Percentiles rank a stretch among this genome's conserved stretches.
Evolutionary conservation across 2,113 vertebrate genomes (phyloP).

Genomic region (Glaucidium brasilianum): DNA sequence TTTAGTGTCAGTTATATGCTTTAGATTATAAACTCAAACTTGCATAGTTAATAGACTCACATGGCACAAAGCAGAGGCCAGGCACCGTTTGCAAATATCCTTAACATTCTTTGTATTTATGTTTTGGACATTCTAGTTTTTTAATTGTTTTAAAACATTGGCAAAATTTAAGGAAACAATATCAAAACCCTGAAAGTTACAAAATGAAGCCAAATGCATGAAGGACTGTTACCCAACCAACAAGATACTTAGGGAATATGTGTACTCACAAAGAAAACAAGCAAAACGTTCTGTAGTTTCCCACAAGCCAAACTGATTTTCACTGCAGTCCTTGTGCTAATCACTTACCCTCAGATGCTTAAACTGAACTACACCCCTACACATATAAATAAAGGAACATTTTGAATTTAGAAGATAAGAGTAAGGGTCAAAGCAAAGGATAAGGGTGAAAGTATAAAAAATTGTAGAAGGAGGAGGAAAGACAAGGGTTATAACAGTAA

Average conservation of each 20-base stretch:
- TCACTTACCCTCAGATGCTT: background rate
- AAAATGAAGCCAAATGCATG: background rate
- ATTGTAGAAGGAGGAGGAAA: background rate
- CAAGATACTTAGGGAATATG: background rate
- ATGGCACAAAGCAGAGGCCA: background rate
- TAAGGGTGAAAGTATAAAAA: background rate
- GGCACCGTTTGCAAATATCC: background rate
- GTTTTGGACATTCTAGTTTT: background rate
- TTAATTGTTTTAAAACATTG: conserved; percentile 4
- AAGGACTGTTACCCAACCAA: background rate
- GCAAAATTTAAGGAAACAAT: background rate
- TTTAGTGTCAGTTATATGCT: background rate
- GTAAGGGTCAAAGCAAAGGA: background rate
- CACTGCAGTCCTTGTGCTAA: background rate
- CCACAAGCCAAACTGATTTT: background rate
- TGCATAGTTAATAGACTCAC: background rate
- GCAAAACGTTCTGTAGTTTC: background rate
- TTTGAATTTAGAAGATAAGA: background rate
- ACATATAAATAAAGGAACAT: background rate
- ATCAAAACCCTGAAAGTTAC: conserved; percentile 31
- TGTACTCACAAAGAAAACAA: background rate
- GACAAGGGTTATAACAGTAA: background rate
- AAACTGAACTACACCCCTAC: background rate
- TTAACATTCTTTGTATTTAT: background rate
- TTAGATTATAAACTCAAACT: background rate